Percentiles rank a stretch among this genome's conserved stretches.
phyloP scores from a whole-genome alignment of 2,888 invertebrate species.

The Andricus curvator region DNA sequence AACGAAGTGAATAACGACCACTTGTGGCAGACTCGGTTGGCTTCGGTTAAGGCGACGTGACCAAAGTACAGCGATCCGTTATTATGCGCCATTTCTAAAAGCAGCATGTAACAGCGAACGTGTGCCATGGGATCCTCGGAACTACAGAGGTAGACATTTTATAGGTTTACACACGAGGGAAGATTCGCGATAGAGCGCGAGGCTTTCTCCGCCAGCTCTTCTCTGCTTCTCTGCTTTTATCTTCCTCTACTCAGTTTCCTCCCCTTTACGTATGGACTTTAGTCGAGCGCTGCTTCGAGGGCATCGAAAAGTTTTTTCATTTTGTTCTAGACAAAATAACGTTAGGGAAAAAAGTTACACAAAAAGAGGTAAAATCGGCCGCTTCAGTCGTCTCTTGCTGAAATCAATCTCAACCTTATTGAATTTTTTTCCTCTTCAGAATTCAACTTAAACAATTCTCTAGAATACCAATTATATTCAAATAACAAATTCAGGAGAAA shows the following conservation, averaged over 20 bases:
- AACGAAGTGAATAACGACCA: constrained; percentile 37
- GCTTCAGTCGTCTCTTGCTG: background rate
- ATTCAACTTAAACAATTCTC: background rate
- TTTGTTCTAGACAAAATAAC: constrained; percentile 39
- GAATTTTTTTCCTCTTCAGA: background rate
- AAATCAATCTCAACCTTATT: constrained; percentile 2
- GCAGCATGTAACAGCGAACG: constrained; percentile 15
- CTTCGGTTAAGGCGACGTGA: constrained; percentile 35
- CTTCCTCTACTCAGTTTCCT: constrained; percentile 37
- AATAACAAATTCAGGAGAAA: background rate
- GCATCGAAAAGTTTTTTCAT: constrained; percentile 37
- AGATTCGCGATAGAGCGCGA: constrained; percentile 68
- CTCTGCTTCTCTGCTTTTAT: background rate
- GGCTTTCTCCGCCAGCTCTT: constrained; percentile 54
- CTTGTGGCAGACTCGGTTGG: constrained; percentile 28
- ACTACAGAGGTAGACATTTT: constrained; percentile 55
- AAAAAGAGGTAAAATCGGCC: background rate
- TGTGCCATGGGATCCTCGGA: constrained; percentile 16
- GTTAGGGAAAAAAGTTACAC: constrained; percentile 20
- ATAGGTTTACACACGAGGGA: constrained; percentile 65
- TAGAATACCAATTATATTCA: background rate
- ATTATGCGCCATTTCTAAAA: constrained; percentile 34
- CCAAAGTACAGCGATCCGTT: constrained; percentile 19
- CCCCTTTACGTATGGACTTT: constrained; percentile 54
- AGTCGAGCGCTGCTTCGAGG: constrained; percentile 25